phyloP scores from a whole-genome alignment of 1,140 invertebrate genomes.

The Drosophila repleta region DNA sequence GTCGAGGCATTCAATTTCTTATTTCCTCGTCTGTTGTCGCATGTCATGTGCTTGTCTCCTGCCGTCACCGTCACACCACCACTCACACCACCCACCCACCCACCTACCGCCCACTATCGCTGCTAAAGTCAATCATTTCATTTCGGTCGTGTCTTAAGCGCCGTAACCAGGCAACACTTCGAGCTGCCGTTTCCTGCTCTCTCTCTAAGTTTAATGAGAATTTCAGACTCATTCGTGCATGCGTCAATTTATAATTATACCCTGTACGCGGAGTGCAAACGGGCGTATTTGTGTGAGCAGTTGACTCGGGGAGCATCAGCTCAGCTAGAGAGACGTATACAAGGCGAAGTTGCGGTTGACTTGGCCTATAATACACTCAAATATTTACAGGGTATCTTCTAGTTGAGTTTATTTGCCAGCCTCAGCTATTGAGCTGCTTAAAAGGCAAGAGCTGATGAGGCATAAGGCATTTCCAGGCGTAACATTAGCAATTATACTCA shows the following conservation, averaged over 20 bases:
- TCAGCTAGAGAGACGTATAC: too few species aligned
- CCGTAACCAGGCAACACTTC: constrained; percentile 24
- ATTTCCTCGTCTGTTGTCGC: constrained; percentile 62
- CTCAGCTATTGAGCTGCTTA: too few species aligned
- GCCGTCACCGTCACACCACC: not conserved
- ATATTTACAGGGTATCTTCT: not conserved
- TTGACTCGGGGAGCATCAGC: too few species aligned
- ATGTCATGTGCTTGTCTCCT: constrained; percentile 57
- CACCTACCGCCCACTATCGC: not conserved
- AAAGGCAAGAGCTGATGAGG: too few species aligned
- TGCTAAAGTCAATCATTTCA: constrained; percentile 60
- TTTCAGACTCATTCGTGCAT: constrained; percentile 6
- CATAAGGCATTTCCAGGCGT: too few species aligned
- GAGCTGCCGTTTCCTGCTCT: not conserved
- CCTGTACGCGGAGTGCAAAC: not conserved
- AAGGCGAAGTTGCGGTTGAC: too few species aligned
- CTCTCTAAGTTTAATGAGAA: constrained; percentile 12
- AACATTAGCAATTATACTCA: too few species aligned
- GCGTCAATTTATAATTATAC: constrained; percentile 4
- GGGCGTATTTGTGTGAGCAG: too few species aligned
- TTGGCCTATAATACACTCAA: too few species aligned
- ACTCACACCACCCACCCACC: not conserved
- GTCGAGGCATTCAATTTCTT: constrained; percentile 66
- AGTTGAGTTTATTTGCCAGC: too few species aligned
- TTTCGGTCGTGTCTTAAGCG: constrained; percentile 25